These are phyloP conservation scores for Xylocampa areola DNA, from an alignment of 2,888 invertebrate genomes.

Conservation along the genomic window DNA sequence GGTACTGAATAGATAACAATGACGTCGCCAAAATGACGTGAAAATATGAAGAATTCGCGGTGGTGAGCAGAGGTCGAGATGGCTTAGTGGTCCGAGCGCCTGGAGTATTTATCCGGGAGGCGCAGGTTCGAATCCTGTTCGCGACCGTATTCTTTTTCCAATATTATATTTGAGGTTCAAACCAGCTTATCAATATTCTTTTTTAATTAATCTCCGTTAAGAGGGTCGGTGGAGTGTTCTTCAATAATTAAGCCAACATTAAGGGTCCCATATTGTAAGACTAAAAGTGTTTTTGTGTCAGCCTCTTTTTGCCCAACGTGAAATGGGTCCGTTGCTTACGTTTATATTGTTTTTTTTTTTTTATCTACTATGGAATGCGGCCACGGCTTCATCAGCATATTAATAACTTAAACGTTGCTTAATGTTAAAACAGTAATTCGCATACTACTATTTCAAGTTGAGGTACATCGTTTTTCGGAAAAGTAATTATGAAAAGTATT, in stretches of 20 bases:
- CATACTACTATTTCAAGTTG: no score
- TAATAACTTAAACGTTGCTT: background rate
- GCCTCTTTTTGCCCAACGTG: slow-evolving; percentile 13
- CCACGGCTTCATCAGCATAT: background rate
- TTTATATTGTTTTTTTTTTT: background rate
- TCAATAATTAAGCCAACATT: slow-evolving; percentile 39
- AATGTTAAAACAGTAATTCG: no score
- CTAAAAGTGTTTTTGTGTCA: slow-evolving; percentile 9
- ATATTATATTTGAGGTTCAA: background rate
- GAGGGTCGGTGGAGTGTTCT: slow-evolving; percentile 21
- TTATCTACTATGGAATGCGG: background rate
- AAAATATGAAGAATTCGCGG: no score
- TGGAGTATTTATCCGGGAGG: no score
- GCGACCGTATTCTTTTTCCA: no score
- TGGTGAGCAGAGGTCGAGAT: no score
- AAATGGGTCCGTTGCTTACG: background rate
- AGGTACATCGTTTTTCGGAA: no score
- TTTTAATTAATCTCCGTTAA: background rate
- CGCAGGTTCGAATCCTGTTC: no score
- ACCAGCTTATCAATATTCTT: slow-evolving; percentile 1
- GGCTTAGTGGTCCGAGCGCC: no score
- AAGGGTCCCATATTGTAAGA: slow-evolving; percentile 12
- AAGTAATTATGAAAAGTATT: no score
- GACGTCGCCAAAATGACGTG: no score
- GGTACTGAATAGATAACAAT: no score